Base-by-base conservation (phyloP, 2,888 invertebrate species). In the Nomada goodeniana region DNA sequence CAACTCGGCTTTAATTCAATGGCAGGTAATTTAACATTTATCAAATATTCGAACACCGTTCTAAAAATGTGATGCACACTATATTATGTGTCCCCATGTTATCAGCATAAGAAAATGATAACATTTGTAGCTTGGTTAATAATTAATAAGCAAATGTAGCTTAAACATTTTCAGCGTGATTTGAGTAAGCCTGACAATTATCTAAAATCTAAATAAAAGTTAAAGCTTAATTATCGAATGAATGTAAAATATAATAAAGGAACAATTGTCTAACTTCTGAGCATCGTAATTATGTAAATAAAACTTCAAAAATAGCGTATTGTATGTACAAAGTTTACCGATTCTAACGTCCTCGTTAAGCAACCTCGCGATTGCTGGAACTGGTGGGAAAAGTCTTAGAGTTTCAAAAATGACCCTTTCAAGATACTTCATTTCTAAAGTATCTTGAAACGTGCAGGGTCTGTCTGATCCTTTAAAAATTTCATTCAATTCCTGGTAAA, bases 361-460 rank as follows among this genome's bases (percentile, higher is more conserved):
- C 85, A 96, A 95, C 89, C 97, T 95, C 10, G 97, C 97, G 89
- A 97, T 97, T 26, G 96, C 94, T 42, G 97, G 97, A 70, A 97
- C 96, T 86, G 97, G 97, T 75, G 97, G 97, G 92, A 96, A 97
- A 95, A 97, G 94, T 88, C 97, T 95, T 29, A 97, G 94, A 4
- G 97, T 96, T 93, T 97, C 97, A 96, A 97, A 96, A 65, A 97
- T 95, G 82, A 97, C 97, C 81, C 97, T 95, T 93, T 97, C 97
- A 87, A 97, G 94, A 90, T 97, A 97, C 93, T 97, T 97, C 97
- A 97, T 97, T 93, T 97, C 96, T n/a, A 97, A 92, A 1, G 97
- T 97, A 86, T 98, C 97, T 89, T 96, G 96, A 94, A 97, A 97
- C 15, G 97, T 97, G 63, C 96, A 96, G 3, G 96, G 96, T 26